A percentile compares a stretch with the other conserved stretches of the same genome.
Conservation (phyloP, 1,140 invertebrate species). For the Drosophila bocqueti region DNA sequence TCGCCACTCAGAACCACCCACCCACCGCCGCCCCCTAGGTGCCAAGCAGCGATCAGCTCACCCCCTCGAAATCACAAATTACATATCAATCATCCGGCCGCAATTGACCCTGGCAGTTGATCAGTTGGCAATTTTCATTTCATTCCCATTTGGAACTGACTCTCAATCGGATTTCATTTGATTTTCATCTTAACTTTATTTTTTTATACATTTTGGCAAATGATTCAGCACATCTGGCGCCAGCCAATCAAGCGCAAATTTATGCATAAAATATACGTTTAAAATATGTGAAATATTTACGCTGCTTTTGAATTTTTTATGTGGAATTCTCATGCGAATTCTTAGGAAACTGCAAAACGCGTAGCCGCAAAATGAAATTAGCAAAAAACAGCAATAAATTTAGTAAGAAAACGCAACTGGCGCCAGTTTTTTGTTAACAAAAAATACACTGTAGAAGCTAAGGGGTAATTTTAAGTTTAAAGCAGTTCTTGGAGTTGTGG, state of each 20-base stretch:
- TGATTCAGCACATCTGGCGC: constrained; percentile 47
- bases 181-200: constrained; percentile 10
- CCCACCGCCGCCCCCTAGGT: constrained; percentile 1
- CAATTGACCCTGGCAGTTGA: constrained; percentile 42
- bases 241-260: constrained; percentile 29
- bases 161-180: constrained; percentile 27
- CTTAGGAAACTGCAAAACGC: constrained; percentile 68
- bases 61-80: constrained; percentile 37
- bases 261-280: constrained; percentile 35
- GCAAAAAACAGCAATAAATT: constrained; percentile 41
- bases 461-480: too few species aligned
- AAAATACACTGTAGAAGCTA: constrained; percentile 23
- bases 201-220: constrained; percentile 10
- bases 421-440: constrained; percentile 21
- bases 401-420: constrained; percentile 42
- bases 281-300: constrained; percentile 49
- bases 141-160: constrained; percentile 25
- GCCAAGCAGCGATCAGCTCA: not conserved
- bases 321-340: constrained; percentile 71
- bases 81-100: constrained; percentile 60
- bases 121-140: constrained; percentile 46
- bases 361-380: constrained; percentile 52
- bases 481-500: not conserved
- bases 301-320: constrained; percentile 23
- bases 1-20: constrained; percentile 17